Evolutionary conservation across 2,888 invertebrate species (phyloP), one percentile per base, ranked within the genome.

Genomic region (Ochlodes sylvanus): DNA sequence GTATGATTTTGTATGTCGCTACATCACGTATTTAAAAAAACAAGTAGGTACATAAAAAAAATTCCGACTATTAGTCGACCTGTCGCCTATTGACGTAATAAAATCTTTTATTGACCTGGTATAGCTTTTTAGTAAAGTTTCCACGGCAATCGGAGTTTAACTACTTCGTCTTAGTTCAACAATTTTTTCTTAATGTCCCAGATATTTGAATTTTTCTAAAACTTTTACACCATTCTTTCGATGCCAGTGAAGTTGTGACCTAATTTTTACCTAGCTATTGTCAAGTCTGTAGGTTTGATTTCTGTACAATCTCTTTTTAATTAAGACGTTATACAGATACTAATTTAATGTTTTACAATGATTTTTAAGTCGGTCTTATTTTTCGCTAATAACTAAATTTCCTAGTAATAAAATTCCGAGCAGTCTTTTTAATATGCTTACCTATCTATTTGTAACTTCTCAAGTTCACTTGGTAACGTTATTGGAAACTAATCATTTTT

Each of bases 241-340:
- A 64, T 56, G 56, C 50, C 32, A 44, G 38, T 50, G 21, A 57
- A 65, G 47, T 57, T 47, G 34, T 57, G 64, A 57, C 57, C 64
- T 47, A 64, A 47, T 64, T 64, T 47, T 17, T 60, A 21, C 19
- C 52, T 60, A 41, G 14, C 52, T 41, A 21, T 54, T 47, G 15
- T 60, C 44, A 60, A 60, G 27, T 42, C 32, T 38, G n/a, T 14
- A 19, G 57, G 10, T 41, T 7, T 41, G 19, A 34, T 41, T 41
- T 41, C 19, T 60, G 6, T 42, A 42, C 32, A 57, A 57, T 57
- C 10, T 44, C 2, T 2, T 42, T 42, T 12, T 10, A 42, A 5
- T 1, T n/a, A n/a, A n/a, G n/a, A n/a, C n/a, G n/a, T n/a, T n/a
- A n/a, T n/a, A n/a, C n/a, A n/a, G n/a, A n/a, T n/a, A n/a, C n/a